Evolutionary conservation across 2,797 vertebrate genomes (phyloP).

Genomic region (Acrocephalus scirpaceus): DNA sequence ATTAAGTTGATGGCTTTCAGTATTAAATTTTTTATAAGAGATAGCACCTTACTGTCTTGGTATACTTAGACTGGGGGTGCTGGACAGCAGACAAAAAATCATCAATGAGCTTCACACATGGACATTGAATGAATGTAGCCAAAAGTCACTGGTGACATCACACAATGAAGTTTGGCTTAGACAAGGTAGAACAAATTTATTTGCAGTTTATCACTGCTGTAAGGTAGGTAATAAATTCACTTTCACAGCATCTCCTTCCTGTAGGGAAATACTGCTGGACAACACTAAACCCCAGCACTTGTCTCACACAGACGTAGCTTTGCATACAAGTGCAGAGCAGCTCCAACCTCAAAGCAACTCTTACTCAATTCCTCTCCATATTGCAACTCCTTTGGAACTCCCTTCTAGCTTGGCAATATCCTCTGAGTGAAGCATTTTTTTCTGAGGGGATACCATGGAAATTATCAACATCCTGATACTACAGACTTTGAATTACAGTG

Average conservation of each 20-base stretch:
- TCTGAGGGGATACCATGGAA: not conserved
- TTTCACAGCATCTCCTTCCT: not conserved
- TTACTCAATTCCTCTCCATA: not conserved
- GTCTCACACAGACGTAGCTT: not conserved
- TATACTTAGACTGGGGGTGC: not conserved
- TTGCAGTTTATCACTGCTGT: not conserved
- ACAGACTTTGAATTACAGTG: not conserved
- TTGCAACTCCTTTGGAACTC: not conserved
- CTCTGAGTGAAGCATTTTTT: not conserved
- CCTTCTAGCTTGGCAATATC: not conserved
- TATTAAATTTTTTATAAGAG: not conserved
- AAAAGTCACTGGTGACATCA: not conserved
- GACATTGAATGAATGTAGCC: fast-evolving
- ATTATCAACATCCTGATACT: not conserved
- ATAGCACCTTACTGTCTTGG: not conserved
- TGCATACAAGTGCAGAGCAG: not conserved
- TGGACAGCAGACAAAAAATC: not conserved
- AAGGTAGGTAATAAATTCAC: not conserved
- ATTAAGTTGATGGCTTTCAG: not conserved
- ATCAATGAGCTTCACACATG: not conserved
- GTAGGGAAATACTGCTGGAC: not conserved
- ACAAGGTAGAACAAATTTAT: not conserved
- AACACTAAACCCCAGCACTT: not conserved
- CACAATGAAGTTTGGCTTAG: not conserved
- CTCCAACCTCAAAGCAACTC: not conserved